phyloP scores from a whole-genome alignment of 2,797 vertebrate genomes.

The Gallirallus australis region DNA sequence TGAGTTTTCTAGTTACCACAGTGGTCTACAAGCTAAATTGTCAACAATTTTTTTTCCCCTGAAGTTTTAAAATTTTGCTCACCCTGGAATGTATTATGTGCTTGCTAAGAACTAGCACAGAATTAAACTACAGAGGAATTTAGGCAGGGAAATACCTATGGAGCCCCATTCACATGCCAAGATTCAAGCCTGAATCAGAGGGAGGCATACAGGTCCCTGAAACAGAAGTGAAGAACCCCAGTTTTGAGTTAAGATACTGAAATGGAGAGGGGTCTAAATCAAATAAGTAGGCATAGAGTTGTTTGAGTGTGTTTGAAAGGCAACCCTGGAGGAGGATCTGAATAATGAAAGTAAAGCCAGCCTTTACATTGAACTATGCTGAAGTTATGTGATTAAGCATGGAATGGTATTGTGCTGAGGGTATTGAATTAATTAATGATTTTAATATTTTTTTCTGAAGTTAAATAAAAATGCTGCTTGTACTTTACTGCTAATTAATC shows the following conservation, averaged over 20 bases:
- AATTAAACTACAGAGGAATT: background rate
- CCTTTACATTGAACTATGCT: background rate
- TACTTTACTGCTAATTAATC: slow-evolving; percentile 33
- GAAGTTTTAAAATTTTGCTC: background rate
- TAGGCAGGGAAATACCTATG: background rate
- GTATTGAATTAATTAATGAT: background rate
- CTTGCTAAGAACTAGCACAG: background rate
- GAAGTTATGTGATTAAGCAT: background rate
- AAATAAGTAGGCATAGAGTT: background rate
- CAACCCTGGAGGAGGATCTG: background rate
- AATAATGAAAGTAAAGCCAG: background rate
- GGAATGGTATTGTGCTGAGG: background rate
- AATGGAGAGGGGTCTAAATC: background rate
- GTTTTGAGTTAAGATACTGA: background rate
- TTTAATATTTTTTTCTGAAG: background rate
- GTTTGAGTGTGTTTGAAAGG: background rate
- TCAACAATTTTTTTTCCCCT: background rate
- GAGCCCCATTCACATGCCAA: accelerated
- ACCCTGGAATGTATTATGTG: background rate
- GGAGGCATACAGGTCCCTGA: background rate
- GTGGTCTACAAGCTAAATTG: background rate
- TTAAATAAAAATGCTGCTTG: slow-evolving; percentile 38
- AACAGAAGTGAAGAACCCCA: background rate
- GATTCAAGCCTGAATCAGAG: background rate
- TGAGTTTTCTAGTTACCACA: background rate